Evolutionary conservation across 1,140 invertebrate genomes (phyloP), one percentile per base, ranked within the genome.

Genomic region (Zaprionus ghesquierei): DNA sequence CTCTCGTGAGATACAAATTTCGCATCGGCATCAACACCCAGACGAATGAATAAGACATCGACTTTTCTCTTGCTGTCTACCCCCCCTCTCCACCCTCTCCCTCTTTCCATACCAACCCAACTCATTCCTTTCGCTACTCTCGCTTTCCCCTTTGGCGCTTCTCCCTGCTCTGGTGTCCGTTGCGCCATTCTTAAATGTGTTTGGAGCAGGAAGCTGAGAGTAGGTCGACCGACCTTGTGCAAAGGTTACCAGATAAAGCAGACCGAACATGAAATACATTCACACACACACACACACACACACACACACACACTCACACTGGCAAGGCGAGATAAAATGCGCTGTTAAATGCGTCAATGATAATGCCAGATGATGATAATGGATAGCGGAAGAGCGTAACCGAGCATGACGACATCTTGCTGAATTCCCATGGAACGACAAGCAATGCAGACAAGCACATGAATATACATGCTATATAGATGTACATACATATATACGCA

Each of bases 341-440:
- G 61, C 61, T 69, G 70, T 73, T 61, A 62, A 69, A 74, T 61
- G 71, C 71, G 51, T 74, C 71, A 69, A 41, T 74, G 71, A 74
- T 74, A 69, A 62, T 74, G 51, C 41, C 71, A 74, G 54, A 72
- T 68, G 69, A 72, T 54, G 63, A 72, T 72, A 55, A 72, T 68
- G 69, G 55, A 68, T 72, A 68, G 69, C 69, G 69, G 69, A 72
- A 72, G 63, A 68, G 38, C 49, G 44, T 54, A 68, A 54, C 27
- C 22, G 49, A 72, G 46, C 55, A 59, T 68, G 69, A 68, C 63
- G 35, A 49, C 55, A 60, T 41, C 69, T 46, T 49, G 22, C 15
- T 33, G 12, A 38, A 53, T 68, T 72, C 69, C 49, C 69, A 72
- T 72, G 69, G 56, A 60, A 46, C 5, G 41, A 46, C 18, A 46